phyloP scores from a whole-genome alignment of 2,797 vertebrate genomes.

The Sphenodon punctatus region DNA sequence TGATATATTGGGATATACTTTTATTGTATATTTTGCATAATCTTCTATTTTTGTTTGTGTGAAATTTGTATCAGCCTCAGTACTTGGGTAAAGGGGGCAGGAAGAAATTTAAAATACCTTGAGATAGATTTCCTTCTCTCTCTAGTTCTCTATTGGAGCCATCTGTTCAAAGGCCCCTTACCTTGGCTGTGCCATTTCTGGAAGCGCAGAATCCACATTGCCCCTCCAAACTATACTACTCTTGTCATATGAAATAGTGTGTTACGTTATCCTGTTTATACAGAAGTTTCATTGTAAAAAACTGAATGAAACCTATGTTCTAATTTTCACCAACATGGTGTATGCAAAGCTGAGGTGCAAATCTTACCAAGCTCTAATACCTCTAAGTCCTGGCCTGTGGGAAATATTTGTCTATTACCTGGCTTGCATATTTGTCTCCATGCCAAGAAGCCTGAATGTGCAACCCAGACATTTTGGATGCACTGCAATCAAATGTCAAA shows the following conservation, averaged over 20 bases:
- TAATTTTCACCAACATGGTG: not conserved
- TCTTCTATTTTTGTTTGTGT: constrained; percentile 21
- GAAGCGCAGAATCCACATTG: no score
- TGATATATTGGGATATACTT: no score
- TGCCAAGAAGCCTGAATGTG: constrained; percentile 47
- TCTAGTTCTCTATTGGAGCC: not conserved
- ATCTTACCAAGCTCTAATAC: not conserved
- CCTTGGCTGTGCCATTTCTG: no score
- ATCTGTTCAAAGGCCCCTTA: not conserved
- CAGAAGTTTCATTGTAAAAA: not conserved
- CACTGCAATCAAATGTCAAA: constrained; percentile 59
- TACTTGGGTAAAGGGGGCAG: not conserved
- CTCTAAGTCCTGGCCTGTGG: constrained; percentile 31
- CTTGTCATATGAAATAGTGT: not conserved
- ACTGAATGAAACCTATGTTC: not conserved
- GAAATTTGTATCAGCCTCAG: constrained; percentile 15
- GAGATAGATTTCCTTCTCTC: constrained; percentile 25
- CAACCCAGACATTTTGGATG: constrained; percentile 58
- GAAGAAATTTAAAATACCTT: not conserved
- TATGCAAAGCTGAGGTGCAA: constrained; percentile 16
- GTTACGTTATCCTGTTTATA: not conserved
- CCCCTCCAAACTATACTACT: not conserved
- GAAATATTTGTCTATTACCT: constrained; percentile 53
- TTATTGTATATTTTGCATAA: not conserved
- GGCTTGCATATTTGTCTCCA: constrained; percentile 35